Conservation (phyloP, 2,113 vertebrate species). For the Chrysemys picta region DNA sequence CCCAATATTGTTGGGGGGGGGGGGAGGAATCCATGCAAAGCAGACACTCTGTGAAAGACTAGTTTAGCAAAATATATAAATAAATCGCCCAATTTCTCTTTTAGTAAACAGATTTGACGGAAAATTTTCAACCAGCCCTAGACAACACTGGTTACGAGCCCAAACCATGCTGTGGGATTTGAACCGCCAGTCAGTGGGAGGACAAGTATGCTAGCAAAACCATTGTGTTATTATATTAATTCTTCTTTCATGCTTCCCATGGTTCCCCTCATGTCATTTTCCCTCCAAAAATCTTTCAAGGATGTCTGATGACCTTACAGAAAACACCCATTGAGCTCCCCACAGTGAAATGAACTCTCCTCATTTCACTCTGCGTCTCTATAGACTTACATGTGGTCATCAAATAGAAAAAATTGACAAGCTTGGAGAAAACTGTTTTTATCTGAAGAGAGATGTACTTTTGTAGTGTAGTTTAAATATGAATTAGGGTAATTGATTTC, state of each 20-base stretch:
- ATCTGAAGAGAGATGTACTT: neutral
- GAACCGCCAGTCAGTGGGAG: neutral
- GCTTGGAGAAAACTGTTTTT: neutral
- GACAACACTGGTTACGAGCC: too few relatives aligned
- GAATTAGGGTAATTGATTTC: neutral
- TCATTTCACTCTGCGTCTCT: neutral
- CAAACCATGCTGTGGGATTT: too few relatives aligned
- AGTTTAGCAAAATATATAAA: too few relatives aligned
- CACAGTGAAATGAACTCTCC: neutral
- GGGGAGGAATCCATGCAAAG: too few relatives aligned
- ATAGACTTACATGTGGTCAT: neutral
- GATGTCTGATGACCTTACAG: neutral
- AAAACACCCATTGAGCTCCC: neutral
- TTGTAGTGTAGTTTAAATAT: neutral
- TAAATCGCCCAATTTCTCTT: too few relatives aligned
- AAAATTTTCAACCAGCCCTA: too few relatives aligned
- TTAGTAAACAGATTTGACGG: too few relatives aligned
- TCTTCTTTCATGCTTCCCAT: neutral
- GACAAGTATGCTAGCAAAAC: neutral
- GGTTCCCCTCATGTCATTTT: neutral
- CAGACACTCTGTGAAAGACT: too few relatives aligned
- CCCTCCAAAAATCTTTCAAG: neutral
- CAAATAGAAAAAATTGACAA: neutral
- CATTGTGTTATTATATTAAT: neutral
- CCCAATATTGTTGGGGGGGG: too few relatives aligned